These are phyloP conservation scores for Parnassius glacialis DNA, from an alignment of 2,888 invertebrate genomes.

Conservation along the genomic window DNA sequence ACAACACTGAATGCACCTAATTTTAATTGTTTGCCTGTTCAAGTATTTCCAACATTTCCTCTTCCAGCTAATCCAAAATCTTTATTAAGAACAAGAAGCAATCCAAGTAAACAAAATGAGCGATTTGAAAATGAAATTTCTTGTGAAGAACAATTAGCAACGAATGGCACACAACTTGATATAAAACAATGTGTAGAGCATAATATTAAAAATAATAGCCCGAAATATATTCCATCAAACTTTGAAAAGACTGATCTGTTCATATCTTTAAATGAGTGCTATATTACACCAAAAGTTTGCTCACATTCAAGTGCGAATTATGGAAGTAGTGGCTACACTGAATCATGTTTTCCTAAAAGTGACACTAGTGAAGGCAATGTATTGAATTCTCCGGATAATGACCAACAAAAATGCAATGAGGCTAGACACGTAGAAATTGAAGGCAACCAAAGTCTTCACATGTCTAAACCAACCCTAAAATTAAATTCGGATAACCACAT, in stretches of 20 bases:
- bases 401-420: background rate
- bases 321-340: slow-evolving; percentile 42
- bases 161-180: slow-evolving; percentile 27
- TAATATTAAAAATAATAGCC: slow-evolving; percentile 41
- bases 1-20: slow-evolving; percentile 62
- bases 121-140: slow-evolving; percentile 37
- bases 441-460: background rate
- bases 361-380: background rate
- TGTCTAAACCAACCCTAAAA: slow-evolving; percentile 2
- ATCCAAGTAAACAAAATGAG: slow-evolving; percentile 53
- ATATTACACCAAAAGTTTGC: slow-evolving; percentile 34
- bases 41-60: slow-evolving; percentile 83
- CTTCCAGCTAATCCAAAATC: slow-evolving; percentile 86
- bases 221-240: slow-evolving; percentile 43
- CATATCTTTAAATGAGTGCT: slow-evolving; percentile 46
- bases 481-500: background rate
- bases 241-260: slow-evolving; percentile 47
- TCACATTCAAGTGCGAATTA: slow-evolving; percentile 39
- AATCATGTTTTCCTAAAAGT: slow-evolving; percentile 24
- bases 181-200: slow-evolving; percentile 29
- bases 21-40: slow-evolving; percentile 72
- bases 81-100: slow-evolving; percentile 66
- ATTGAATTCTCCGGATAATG: background rate
- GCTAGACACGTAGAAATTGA: background rate
- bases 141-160: slow-evolving; percentile 36